Base-by-base conservation (phyloP, 2,113 vertebrate genomes). In the Aix galericulata region DNA sequence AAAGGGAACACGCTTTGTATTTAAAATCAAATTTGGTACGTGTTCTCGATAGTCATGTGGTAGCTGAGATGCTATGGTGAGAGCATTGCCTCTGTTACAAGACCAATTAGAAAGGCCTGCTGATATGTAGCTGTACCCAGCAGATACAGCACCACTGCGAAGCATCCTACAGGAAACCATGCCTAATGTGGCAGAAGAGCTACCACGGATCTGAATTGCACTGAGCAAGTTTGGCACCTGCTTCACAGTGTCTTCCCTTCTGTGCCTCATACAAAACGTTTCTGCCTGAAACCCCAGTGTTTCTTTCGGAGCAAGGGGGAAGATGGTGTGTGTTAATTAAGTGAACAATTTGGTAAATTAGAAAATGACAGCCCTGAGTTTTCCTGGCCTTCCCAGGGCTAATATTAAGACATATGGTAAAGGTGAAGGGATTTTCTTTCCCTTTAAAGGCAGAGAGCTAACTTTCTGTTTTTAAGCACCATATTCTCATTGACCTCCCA, bases 161-260 rank as follows among this genome's bases (percentile, higher is more conserved):
- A 7, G 25, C 36, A 4, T 5, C 3, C 8, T 29, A 48, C 13
- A 12, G 18, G 16, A 40, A 71, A 0, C 58, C 6, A 4, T 7
- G 29, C 34, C 69, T 2, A 3, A 1, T 2, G 58, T 7, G 18
- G 38, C 18, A 3, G 1, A 8, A 40, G 55, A 20, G 11, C n/a
- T 29, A 1, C 32, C n/a, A 1, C 3, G 59, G 23, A 0, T 55
- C 9, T 3, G 46, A 11, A 3, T 23, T 0, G 0, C 2, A 0
- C 20, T 2, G 4, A 22, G n/a, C n/a, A 40, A 29, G 29, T n/a
- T 0, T 64, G 22, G 4, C 12, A 3, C 55, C 67, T 32, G 36
- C 34, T 74, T 36, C 1, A 3, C 1, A 2, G 32, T 50, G 53
- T 21, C 20, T 25, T 26, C 58, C 18, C 36, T 8, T 6, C n/a